Evolutionary conservation across 2,888 invertebrate genomes (phyloP).

Genomic region (Mimachlamys varia): DNA sequence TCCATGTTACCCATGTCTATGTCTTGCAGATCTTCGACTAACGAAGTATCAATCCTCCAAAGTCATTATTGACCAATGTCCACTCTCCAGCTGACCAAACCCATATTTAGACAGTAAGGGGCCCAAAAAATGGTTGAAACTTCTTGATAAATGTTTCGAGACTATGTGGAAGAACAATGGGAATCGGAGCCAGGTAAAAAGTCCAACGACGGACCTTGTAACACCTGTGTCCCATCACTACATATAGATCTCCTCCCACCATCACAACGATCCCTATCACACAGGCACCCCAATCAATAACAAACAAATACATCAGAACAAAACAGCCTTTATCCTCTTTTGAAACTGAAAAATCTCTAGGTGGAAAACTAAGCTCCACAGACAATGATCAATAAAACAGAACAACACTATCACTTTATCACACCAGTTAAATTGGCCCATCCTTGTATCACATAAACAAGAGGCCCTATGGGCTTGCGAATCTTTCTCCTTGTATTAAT

Average conservation of each 20-base stretch:
- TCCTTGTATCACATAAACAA: background rate
- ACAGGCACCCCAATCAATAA: background rate
- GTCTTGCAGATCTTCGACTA: background rate
- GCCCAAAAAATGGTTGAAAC: background rate
- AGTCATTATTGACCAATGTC: too few relatives aligned
- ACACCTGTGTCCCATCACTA: background rate
- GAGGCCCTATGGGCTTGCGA: too few relatives aligned
- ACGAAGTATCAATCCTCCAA: background rate
- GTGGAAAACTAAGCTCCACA: background rate
- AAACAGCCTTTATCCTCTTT: constrained; percentile 20
- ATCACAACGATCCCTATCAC: background rate
- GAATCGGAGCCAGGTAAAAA: background rate
- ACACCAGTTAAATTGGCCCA: background rate
- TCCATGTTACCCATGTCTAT: background rate
- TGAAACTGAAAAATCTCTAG: background rate
- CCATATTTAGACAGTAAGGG: background rate
- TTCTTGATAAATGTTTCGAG: background rate
- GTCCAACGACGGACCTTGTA: background rate
- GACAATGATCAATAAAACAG: constrained; percentile 10
- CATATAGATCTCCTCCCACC: background rate
- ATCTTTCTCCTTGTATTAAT: too few relatives aligned
- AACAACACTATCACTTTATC: constrained; percentile 4
- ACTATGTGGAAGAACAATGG: background rate
- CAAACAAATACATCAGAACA: constrained; percentile 9
- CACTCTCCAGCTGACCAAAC: background rate